Evolutionary conservation across 2,113 vertebrate genomes (phyloP), one percentile per base, ranked within the genome.

Genomic region (Amazona vittata): DNA sequence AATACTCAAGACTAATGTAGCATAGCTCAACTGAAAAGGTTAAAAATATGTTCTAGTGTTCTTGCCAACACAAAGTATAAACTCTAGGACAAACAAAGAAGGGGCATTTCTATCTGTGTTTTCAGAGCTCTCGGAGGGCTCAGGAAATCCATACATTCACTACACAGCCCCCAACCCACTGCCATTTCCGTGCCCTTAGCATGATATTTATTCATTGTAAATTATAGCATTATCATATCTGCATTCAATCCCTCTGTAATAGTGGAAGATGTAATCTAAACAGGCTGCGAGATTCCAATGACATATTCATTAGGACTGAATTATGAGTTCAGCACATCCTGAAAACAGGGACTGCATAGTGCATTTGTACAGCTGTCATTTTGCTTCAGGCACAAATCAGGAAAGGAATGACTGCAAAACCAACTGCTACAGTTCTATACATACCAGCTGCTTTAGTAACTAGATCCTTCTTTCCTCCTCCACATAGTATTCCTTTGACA

Each of bases 221-320:
- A 98, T 97, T 94, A 97, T 97, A 96, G 86, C 70, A 94, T 96
- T 97, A 93, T 84, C 52, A 94, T 96, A 97, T 96, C 85, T 95
- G 80, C 69, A 94, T 97, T 98, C 95, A 95, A 67, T 96, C 89
- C 87, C 92, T 95, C 92, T 86, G 46, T 92, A 97, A 90, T 47
- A 95, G 95, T 37, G 26, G 97, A 98, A 98, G 95, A 94, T 96
- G 78, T 84, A 95, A 97, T 96, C 96, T 98, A 97, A 98, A 94
- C 89, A 97, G 96, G 74, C 96, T 97, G 94, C 93, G 96, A 95
- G 79, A 96, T 97, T 95, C 95, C 94, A 97, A 91, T 97, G 98
- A 96, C 94, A 97, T 95, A 97, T 97, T 98, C 97, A 98, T 98
- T 98, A 98, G 94, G 95, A 77, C 91, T 98, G 97, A 98, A 98